phyloP scores from a whole-genome alignment of 1,140 invertebrate genomes.

The Ceratitis capitata region DNA sequence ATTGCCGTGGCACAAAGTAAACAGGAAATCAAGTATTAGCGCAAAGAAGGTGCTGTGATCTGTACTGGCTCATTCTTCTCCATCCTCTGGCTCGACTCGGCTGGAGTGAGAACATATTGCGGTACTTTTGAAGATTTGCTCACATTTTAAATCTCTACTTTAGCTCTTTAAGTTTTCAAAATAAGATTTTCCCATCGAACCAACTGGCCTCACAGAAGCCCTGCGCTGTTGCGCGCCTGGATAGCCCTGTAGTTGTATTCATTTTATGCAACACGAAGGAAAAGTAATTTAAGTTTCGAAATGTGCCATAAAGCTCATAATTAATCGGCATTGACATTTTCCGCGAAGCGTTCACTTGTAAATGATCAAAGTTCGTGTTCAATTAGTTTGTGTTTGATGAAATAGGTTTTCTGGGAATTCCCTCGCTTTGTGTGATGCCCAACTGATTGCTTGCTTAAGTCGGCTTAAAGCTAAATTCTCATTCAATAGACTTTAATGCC shows the following conservation, averaged over 20 bases:
- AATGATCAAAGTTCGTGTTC: neutral
- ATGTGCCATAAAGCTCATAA: slow-evolving; percentile 12
- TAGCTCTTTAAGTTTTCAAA: slow-evolving; percentile 10
- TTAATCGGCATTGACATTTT: slow-evolving; percentile 7
- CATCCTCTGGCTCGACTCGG: neutral
- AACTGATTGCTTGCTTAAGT: too few relatives aligned
- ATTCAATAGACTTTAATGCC: too few relatives aligned
- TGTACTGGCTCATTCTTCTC: neutral
- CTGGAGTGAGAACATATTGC: neutral
- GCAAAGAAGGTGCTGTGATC: neutral
- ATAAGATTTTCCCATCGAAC: neutral
- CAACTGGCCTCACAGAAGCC: neutral
- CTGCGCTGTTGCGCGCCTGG: too few relatives aligned
- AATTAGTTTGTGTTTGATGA: too few relatives aligned
- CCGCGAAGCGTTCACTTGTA: neutral
- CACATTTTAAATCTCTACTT: neutral
- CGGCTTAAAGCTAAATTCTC: too few relatives aligned
- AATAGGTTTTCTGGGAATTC: too few relatives aligned
- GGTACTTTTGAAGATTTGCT: neutral
- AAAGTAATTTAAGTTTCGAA: slow-evolving; percentile 30
- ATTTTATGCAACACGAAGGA: neutral
- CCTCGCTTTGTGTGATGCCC: too few relatives aligned
- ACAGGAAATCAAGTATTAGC: neutral
- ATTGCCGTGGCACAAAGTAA: neutral
- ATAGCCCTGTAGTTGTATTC: too few relatives aligned